These are phyloP conservation scores for Drosophila kokeensis DNA, from an alignment of 2,888 invertebrate genomes.

Conservation along the genomic window DNA sequence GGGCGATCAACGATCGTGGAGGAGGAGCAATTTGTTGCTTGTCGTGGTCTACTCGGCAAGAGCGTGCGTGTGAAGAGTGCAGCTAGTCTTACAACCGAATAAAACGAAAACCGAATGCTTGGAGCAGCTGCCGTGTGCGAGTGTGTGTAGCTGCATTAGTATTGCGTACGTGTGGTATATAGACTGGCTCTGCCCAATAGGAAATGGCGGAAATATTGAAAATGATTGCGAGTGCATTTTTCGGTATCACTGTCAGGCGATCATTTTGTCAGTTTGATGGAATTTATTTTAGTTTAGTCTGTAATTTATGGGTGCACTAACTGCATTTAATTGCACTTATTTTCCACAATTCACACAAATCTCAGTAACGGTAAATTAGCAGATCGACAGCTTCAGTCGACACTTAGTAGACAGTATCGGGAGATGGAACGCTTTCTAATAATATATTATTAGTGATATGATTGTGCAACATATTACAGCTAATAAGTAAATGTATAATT, in stretches of 20 bases:
- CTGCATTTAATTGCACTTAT: conserved; percentile 66
- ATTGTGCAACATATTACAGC: not conserved
- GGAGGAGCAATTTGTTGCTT: conserved; percentile 57
- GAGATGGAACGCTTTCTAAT: not conserved
- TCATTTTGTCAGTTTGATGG: conserved; percentile 43
- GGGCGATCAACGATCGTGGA: conserved; percentile 45
- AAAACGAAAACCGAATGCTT: conserved; percentile 31
- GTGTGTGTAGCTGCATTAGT: conserved; percentile 26
- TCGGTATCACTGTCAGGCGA: conserved; percentile 54
- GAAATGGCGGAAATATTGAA: conserved; percentile 76
- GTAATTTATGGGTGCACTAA: conserved; percentile 52
- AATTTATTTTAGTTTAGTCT: conserved; percentile 50
- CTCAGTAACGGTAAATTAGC: conserved; percentile 51
- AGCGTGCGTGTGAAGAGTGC: conserved; percentile 55
- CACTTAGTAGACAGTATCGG: conserved; percentile 8
- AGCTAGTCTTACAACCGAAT: conserved; percentile 27
- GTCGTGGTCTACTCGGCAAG: not conserved
- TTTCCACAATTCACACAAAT: conserved; percentile 55
- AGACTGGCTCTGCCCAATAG: conserved; percentile 63
- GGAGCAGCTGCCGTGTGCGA: conserved; percentile 40
- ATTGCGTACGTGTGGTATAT: conserved; percentile 49
- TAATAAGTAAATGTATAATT: not conserved
- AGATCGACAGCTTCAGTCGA: conserved; percentile 51
- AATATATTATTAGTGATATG: conserved; percentile 6
- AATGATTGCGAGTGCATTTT: conserved; percentile 52